Base-by-base conservation (phyloP, 2,113 vertebrate species). In the Phaethornis superciliosus region DNA sequence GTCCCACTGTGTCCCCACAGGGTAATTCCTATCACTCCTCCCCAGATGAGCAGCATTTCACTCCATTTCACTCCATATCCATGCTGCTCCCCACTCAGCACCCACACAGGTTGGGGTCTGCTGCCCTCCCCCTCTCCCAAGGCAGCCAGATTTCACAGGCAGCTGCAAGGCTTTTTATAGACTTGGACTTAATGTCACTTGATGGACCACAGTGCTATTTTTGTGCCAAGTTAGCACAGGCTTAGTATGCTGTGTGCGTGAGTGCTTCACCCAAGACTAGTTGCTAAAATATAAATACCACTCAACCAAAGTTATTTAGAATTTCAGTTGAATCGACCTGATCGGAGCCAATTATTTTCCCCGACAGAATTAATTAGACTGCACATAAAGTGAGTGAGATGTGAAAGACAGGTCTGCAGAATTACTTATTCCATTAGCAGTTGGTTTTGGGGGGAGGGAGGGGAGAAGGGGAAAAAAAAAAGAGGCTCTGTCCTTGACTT, bases 321-420 rank as follows among this genome's bases (percentile, higher is more conserved):
- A 94, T 87, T 96, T 96, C 93, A 90, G 76, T 93, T 5, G 47
- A 94, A 97, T 96, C 9, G 2, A 96, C 96, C 92, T 33, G 71
- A 96, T 97, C 89, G 32, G 79, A 96, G 95, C 90, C 96, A 97
- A 97, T 97, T 97, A 97, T 96, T 97, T 97, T 95, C 96, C 80
- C 59, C 4, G 9, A 94, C 95, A 94, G 93, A 97, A 96, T 97
- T 97, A 96, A 98, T 97, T 96, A 96, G 94, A 93, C 96, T 90
- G 89, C 94, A 95, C 95, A 95, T 94, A 95, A 95, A 97, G 93
- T 92, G 95, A 97, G 96, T 90, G 96, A 96, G 68, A 96, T 79
- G 65, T 88, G 96, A 97, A 97, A 97, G 91, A 94, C 52, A 76
- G 75, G 84, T 93, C 89, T 96, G 95, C 32, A 69, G 92, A 92